A percentile compares a stretch with the other conserved stretches of the same genome.
Evolutionary conservation across 2,113 vertebrate species (phyloP).

Genomic region (Calyptomena viridis): DNA sequence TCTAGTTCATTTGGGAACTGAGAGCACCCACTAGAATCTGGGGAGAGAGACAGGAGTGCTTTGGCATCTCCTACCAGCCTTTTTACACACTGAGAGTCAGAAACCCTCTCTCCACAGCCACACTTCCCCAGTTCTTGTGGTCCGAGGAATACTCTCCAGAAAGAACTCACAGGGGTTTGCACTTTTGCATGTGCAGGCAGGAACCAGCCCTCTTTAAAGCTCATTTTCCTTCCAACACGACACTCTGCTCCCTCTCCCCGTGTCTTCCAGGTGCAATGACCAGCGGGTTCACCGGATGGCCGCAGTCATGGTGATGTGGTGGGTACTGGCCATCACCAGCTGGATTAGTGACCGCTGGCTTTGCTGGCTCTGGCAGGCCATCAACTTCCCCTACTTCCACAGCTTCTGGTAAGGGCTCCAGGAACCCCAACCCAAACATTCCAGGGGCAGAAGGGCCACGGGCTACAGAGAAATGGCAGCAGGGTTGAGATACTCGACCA

Average conservation of each 20-base stretch:
- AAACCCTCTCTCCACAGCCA: neutral
- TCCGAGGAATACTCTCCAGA: neutral
- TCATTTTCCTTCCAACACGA: fast-evolving
- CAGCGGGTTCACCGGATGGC: constrained; percentile 74
- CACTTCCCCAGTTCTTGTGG: neutral
- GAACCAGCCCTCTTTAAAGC: neutral
- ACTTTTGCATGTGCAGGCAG: neutral
- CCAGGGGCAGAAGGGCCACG: neutral
- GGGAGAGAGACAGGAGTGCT: neutral
- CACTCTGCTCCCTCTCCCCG: neutral
- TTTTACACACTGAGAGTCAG: neutral
- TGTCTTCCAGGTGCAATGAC: constrained; percentile 77
- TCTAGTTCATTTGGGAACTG: too few species aligned
- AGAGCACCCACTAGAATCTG: neutral
- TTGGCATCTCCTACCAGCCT: neutral
- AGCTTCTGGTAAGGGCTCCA: constrained; percentile 86
- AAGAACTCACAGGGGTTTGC: neutral
- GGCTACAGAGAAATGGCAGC: neutral
- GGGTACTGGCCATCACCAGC: constrained; percentile 85
- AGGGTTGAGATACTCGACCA: neutral
- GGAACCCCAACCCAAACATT: neutral
- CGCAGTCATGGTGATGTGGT: constrained; percentile 73
- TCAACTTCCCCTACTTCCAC: constrained; percentile 92
- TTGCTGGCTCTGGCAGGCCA: constrained; percentile 86
- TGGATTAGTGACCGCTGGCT: constrained; percentile 89